These are phyloP conservation scores for Orchestia grillus DNA, from an alignment of 1,140 invertebrate species.

Conservation along the genomic window DNA sequence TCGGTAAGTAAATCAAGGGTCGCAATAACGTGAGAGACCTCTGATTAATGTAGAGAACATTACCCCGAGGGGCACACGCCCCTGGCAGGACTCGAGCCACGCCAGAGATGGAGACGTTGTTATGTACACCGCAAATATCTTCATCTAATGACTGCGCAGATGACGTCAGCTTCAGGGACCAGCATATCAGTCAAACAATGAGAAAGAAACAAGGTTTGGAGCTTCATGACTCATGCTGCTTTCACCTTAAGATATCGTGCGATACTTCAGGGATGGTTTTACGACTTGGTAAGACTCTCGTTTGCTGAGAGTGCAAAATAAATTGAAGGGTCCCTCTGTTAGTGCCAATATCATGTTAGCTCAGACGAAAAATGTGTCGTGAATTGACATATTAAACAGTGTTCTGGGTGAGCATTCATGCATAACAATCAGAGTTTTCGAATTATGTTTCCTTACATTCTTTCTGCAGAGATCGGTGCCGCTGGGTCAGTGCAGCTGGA, in stretches of 20 bases:
- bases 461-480: no score
- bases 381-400: neutral
- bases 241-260: neutral
- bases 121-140: neutral
- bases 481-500: no score
- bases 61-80: neutral
- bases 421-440: no score
- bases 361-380: no score
- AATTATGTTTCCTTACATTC: neutral
- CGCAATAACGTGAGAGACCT: neutral
- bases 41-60: neutral
- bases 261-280: neutral
- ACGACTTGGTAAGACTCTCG: neutral
- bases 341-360: no score
- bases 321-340: neutral
- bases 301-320: neutral
- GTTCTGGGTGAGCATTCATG: neutral
- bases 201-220: neutral
- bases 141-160: neutral
- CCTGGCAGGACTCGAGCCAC: neutral
- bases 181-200: neutral
- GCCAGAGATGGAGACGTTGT: neutral
- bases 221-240: neutral
- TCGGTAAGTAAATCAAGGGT: neutral
- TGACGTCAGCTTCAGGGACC: neutral